A percentile compares a stretch with the other conserved stretches of the same genome.
phyloP scores from a whole-genome alignment of 2,113 vertebrate species.

The Sander vitreus region DNA sequence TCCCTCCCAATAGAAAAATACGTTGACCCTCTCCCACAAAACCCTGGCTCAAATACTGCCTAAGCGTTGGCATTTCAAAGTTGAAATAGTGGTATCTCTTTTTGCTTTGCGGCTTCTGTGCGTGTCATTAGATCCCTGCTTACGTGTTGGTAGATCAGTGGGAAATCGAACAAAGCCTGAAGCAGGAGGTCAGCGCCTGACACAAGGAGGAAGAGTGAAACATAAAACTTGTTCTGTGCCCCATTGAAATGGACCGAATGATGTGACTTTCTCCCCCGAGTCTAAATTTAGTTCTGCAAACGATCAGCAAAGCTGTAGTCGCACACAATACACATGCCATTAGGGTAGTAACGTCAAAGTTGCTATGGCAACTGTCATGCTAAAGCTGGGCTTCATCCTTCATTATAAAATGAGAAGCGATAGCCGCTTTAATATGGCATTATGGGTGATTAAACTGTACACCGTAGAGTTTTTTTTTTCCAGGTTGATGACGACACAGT shows the following conservation, averaged over 20 bases:
- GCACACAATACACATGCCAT: constrained; percentile 67
- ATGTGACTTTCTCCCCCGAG: constrained; percentile 41
- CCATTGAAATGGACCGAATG: constrained; percentile 42
- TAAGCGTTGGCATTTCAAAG: constrained; percentile 3
- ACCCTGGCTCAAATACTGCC: neutral
- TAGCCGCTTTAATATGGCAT: constrained; percentile 62
- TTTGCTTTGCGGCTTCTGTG: constrained; percentile 18
- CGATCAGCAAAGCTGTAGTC: constrained; percentile 61
- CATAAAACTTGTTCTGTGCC: constrained; percentile 10
- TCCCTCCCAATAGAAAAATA: neutral
- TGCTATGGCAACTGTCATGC: constrained; percentile 82
- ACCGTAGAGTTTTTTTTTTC: constrained; percentile 55
- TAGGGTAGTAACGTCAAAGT: constrained; percentile 71
- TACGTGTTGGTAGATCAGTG: constrained; percentile 31
- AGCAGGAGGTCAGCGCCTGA: constrained; percentile 18
- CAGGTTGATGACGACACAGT: constrained; percentile 44
- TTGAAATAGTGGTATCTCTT: neutral
- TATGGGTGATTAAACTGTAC: constrained; percentile 67
- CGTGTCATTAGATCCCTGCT: neutral
- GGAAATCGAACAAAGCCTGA: constrained; percentile 20
- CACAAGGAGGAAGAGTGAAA: constrained; percentile 28
- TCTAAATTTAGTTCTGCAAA: constrained; percentile 76
- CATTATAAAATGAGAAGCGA: constrained; percentile 44
- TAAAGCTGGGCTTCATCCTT: constrained; percentile 60
- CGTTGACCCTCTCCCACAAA: neutral